phyloP scores from a whole-genome alignment of 2,888 invertebrate species.

The Eubasilissa splendida region DNA sequence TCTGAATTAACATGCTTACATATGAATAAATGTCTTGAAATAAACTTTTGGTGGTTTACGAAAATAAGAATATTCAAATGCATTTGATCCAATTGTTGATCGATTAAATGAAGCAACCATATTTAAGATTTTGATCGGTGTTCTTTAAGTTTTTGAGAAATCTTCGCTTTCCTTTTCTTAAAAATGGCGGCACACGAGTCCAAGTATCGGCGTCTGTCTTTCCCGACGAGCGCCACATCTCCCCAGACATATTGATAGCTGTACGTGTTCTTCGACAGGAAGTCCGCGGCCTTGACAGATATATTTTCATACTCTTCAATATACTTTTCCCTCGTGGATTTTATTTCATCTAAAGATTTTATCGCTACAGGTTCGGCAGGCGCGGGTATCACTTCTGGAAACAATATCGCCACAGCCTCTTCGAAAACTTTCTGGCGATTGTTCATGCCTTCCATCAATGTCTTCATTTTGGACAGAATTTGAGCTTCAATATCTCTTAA shows the following conservation, averaged over 20 bases:
- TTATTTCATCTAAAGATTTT: conserved; percentile 67
- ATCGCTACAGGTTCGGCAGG: conserved; percentile 67
- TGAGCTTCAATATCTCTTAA: conserved; percentile 74
- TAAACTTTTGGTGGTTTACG: too few relatives aligned
- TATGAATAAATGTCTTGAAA: too few relatives aligned
- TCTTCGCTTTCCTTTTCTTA: conserved; percentile 64
- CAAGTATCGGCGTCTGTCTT: conserved; percentile 68
- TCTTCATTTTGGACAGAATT: conserved; percentile 72
- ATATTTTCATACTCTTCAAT: conserved; percentile 65
- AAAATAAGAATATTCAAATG: too few relatives aligned
- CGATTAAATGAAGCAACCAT: not conserved
- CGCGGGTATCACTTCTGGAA: conserved; percentile 75
- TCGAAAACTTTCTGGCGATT: conserved; percentile 77
- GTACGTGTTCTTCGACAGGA: conserved; percentile 69
- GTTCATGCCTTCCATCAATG: conserved; percentile 73
- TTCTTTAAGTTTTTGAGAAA: conserved; percentile 62
- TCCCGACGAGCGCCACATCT: conserved; percentile 70
- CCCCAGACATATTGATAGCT: conserved; percentile 73
- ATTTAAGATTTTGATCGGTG: not conserved
- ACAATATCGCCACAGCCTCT: conserved; percentile 75
- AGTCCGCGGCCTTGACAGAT: conserved; percentile 63
- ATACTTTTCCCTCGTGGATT: conserved; percentile 65
- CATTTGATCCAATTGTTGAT: too few relatives aligned
- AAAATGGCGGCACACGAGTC: conserved; percentile 66
- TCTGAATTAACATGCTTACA: too few relatives aligned